These are phyloP conservation scores for Leptoteleia sp. DNA, from an alignment of 1,140 invertebrate species.

Conservation along the genomic window DNA sequence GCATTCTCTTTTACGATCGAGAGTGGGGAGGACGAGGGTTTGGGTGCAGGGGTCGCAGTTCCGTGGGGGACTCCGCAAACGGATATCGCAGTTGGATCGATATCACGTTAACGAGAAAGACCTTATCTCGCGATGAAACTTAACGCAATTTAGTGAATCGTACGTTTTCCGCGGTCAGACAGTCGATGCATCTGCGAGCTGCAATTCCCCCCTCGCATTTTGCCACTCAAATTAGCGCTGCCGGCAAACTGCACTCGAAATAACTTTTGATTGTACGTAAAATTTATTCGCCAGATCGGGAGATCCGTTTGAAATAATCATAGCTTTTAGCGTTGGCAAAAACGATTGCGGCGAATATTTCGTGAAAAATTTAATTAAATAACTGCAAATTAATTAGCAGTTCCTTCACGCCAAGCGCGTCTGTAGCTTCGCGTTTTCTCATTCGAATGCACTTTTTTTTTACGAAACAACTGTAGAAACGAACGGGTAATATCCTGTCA, in stretches of 20 bases:
- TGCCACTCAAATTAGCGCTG: too few species aligned
- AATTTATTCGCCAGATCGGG: too few species aligned
- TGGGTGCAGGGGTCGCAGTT: conserved; percentile 27
- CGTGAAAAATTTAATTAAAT: background rate
- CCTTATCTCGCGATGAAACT: conserved; percentile 58
- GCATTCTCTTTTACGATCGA: background rate
- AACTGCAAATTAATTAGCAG: conserved; percentile 15
- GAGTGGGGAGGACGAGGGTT: conserved; percentile 4
- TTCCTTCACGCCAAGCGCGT: background rate
- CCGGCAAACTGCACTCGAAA: too few species aligned
- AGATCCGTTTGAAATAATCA: too few species aligned
- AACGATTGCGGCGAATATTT: background rate
- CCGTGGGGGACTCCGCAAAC: conserved; percentile 53
- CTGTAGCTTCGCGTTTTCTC: conserved; percentile 7
- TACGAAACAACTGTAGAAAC: conserved; percentile 8
- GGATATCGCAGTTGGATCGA: conserved; percentile 68
- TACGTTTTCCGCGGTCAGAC: conserved; percentile 14
- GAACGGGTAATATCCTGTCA: conserved; percentile 37
- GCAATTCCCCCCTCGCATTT: background rate
- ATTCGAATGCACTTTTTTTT: conserved; percentile 4
- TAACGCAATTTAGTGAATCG: conserved; percentile 36
- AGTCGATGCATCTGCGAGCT: conserved; percentile 12
- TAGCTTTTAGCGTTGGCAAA: background rate
- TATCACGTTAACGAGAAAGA: conserved; percentile 70
- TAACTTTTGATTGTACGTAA: too few species aligned